Percentiles rank a stretch among this genome's conserved stretches.
Evolutionary conservation across 2,113 vertebrate species (phyloP).

Genomic region (Barnardius zonarius): DNA sequence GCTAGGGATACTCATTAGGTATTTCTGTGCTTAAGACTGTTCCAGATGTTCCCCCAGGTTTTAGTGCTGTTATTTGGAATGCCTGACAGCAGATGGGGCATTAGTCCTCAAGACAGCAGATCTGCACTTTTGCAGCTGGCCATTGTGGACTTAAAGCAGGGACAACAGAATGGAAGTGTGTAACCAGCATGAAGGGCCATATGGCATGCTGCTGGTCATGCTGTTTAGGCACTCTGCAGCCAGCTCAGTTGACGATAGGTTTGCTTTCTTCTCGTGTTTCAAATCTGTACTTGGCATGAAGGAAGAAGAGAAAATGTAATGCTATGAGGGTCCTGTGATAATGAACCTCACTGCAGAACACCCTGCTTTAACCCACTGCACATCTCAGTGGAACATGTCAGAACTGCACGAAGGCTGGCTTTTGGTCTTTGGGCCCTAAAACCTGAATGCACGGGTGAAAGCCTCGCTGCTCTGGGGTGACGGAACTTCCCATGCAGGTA

Average conservation of each 20-base stretch:
- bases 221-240: background rate
- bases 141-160: background rate
- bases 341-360: background rate
- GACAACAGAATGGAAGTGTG: background rate
- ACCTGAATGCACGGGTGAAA: background rate
- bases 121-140: background rate
- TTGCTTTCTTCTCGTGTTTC: background rate
- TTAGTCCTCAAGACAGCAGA: background rate
- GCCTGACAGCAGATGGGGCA: background rate
- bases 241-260: background rate
- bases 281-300: background rate
- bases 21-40: background rate
- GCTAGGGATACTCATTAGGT: background rate
- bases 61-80: background rate
- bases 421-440: background rate
- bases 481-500: background rate
- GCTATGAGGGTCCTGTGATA: background rate
- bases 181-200: background rate
- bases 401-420: background rate
- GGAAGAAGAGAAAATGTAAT: background rate
- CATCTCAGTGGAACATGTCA: background rate
- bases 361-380: background rate
- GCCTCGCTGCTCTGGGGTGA: background rate
- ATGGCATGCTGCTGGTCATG: fast-evolving
- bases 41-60: background rate